These are phyloP conservation scores for Zaprionus lineosus DNA, from an alignment of 2,888 invertebrate species.

Conservation along the genomic window DNA sequence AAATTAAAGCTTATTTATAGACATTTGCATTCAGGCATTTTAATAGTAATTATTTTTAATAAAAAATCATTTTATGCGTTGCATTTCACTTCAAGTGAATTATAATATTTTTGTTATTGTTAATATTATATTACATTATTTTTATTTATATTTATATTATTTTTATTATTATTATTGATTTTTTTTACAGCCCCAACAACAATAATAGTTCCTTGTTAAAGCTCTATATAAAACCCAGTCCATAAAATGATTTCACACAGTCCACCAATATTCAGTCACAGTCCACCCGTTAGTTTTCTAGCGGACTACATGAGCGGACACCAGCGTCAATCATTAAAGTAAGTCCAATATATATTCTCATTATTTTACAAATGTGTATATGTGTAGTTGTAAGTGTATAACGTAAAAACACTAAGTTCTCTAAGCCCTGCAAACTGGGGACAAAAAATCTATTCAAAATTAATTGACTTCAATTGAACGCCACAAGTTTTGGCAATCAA, in stretches of 20 bases:
- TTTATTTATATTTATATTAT: conserved; percentile 36
- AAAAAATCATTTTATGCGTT: conserved; percentile 13
- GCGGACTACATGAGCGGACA: conserved; percentile 85
- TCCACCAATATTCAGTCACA: conserved; percentile 88
- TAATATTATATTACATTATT: too few relatives aligned
- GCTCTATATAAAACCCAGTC: conserved; percentile 45
- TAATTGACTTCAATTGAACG: conserved; percentile 58
- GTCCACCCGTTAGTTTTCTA: conserved; percentile 87
- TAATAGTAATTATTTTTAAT: conserved; percentile 33
- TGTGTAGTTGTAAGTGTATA: background rate
- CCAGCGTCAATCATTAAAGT: conserved; percentile 80
- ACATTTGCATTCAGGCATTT: conserved; percentile 39
- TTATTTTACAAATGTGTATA: conserved; percentile 24
- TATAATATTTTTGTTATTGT: conserved; percentile 4
- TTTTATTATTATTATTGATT: conserved; percentile 23
- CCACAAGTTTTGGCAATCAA: conserved; percentile 54
- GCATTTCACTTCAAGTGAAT: conserved; percentile 19
- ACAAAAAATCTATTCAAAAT: conserved; percentile 16
- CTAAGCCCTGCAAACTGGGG: conserved; percentile 22
- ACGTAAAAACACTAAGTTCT: background rate
- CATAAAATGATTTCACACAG: conserved; percentile 87
- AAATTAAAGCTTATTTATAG: conserved; percentile 34
- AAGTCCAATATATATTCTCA: conserved; percentile 67
- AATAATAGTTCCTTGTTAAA: conserved; percentile 66
- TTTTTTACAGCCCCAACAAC: conserved; percentile 33